Evolutionary conservation across 2,888 invertebrate genomes (phyloP).

Genomic region (Chydorus sphaericus): DNA sequence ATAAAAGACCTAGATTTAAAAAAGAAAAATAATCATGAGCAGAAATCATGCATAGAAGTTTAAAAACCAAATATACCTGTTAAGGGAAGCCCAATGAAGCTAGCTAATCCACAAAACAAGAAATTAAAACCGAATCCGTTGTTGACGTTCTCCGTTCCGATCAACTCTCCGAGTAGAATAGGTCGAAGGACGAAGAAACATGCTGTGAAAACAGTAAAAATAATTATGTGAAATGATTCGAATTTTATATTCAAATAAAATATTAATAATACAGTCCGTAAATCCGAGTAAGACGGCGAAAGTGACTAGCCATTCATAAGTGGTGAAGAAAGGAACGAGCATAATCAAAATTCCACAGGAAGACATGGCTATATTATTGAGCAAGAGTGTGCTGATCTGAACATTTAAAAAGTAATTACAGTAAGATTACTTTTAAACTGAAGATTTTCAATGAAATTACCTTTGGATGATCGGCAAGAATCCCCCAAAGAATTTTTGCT

Average conservation of each 20-base stretch:
- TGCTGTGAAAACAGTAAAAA: neutral
- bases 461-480: neutral
- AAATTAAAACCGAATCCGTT: neutral
- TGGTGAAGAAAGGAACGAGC: neutral
- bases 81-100: neutral
- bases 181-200: neutral
- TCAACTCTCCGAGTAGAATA: neutral
- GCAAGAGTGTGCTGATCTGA: neutral
- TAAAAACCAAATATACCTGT: neutral
- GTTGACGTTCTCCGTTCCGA: neutral
- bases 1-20: neutral
- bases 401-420: neutral
- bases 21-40: neutral
- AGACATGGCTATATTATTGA: neutral
- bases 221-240: neutral
- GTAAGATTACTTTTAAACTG: neutral
- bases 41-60: neutral
- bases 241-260: neutral
- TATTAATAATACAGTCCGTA: too few relatives aligned
- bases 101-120: conserved; percentile 1
- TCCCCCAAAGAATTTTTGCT: too few relatives aligned
- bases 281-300: too few relatives aligned
- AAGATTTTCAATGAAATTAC: neutral
- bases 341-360: neutral
- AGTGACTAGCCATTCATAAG: neutral